Conservation (phyloP, 2,113 vertebrate species). For the Hypomesus transpacificus region DNA sequence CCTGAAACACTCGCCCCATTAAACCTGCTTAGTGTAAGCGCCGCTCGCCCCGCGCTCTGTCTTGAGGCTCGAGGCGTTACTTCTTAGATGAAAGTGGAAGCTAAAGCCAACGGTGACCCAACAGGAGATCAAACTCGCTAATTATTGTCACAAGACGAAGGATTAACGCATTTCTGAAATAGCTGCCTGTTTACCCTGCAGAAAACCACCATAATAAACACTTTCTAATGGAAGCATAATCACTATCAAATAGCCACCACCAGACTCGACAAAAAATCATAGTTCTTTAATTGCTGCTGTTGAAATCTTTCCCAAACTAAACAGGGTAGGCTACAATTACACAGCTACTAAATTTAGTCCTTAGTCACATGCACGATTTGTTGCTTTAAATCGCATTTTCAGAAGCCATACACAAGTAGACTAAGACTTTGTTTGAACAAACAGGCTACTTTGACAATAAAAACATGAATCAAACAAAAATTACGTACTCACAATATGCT, state of each 20-base stretch:
- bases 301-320: constrained; percentile 51
- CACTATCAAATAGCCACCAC: constrained; percentile 90
- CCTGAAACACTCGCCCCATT: constrained; percentile 23
- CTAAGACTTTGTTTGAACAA: neutral
- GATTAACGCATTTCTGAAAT: constrained; percentile 99
- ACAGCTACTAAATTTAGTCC: constrained; percentile 29
- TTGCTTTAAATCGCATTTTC: constrained; percentile 17
- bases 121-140: constrained; percentile 79
- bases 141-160: constrained; percentile 99
- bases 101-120: constrained; percentile 76
- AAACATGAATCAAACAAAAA: neutral
- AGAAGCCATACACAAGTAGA: neutral
- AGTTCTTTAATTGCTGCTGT: constrained; percentile 85
- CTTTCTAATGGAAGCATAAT: constrained; percentile 99
- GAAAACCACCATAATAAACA: constrained; percentile 87
- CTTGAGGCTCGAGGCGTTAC: constrained; percentile 55
- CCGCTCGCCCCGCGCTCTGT: constrained; percentile 30
- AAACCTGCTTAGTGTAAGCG: constrained; percentile 13
- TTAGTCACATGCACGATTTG: constrained; percentile 16
- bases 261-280: constrained; percentile 85
- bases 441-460: neutral
- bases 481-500: constrained; percentile 5
- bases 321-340: constrained; percentile 44
- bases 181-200: constrained; percentile 92
- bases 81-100: constrained; percentile 74